phyloP scores from a whole-genome alignment of 2,797 vertebrate genomes.

The Neoniphon sammara region DNA sequence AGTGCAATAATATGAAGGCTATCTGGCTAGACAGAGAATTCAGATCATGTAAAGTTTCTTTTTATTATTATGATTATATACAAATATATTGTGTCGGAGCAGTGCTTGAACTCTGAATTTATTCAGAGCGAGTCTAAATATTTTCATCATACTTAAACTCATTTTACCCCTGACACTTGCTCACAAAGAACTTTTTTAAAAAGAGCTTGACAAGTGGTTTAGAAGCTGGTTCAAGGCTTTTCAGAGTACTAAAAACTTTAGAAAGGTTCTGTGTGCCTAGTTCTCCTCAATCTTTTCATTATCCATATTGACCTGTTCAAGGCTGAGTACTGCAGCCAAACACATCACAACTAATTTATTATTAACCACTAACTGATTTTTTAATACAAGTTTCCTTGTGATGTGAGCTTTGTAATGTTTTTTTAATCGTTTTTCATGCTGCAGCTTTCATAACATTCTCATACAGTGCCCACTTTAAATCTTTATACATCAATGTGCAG shows the following conservation, averaged over 20 bases:
- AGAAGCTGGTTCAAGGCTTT: neutral
- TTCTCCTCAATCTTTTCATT: neutral
- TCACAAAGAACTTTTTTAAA: neutral
- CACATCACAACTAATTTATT: no score
- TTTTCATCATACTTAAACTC: neutral
- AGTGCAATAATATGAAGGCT: no score
- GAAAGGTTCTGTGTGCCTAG: neutral
- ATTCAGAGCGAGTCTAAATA: neutral
- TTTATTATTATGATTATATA: no score
- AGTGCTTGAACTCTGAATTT: neutral
- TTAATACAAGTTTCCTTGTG: no score
- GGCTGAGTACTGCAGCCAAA: no score
- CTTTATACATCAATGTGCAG: neutral
- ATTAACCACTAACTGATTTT: no score
- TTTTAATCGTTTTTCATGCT: no score
- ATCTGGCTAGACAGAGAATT: no score
- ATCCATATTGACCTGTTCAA: no score
- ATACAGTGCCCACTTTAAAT: neutral
- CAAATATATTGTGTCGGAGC: no score
- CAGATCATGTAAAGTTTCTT: no score
- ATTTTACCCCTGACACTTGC: neutral
- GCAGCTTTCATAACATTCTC: neutral
- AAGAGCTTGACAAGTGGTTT: neutral
- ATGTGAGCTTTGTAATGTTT: no score
- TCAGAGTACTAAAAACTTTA: neutral